These are phyloP conservation scores for Lasiurus borealis DNA, from an alignment of 2,113 vertebrate genomes.

Conservation along the genomic window DNA sequence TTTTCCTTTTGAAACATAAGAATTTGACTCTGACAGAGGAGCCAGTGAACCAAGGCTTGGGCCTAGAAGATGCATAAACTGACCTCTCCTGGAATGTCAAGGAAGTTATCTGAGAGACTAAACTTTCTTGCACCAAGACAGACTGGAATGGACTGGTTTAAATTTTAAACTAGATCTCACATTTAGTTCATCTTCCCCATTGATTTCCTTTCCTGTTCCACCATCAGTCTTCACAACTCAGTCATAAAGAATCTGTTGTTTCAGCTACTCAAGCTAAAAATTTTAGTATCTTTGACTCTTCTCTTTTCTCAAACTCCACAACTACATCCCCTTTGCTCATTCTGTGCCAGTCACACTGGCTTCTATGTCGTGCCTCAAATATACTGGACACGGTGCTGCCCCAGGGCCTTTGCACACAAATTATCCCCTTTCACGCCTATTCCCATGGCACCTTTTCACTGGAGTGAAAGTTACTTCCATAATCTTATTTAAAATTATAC, in stretches of 20 bases:
- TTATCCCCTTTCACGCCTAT: background rate
- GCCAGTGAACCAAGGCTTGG: too few species aligned
- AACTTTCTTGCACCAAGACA: background rate
- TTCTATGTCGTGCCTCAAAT: background rate
- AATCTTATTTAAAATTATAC: slow-evolving; percentile 13
- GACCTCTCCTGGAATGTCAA: background rate
- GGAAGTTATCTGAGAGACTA: background rate
- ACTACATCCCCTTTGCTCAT: background rate
- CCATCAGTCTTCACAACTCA: background rate
- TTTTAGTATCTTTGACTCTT: background rate
- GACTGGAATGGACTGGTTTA: background rate
- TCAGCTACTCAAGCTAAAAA: background rate
- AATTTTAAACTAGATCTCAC: background rate
- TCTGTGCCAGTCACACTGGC: background rate
- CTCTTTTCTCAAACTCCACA: background rate
- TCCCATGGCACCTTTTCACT: background rate
- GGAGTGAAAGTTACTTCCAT: background rate
- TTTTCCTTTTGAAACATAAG: background rate
- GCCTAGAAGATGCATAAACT: background rate
- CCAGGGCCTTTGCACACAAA: background rate
- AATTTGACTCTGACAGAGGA: too few species aligned
- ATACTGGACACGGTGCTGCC: background rate
- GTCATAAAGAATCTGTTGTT: background rate
- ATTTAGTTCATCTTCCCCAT: background rate
- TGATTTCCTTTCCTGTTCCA: background rate